phyloP scores from a whole-genome alignment of 2,888 invertebrate species.

The Sinohyriopsis cumingii region DNA sequence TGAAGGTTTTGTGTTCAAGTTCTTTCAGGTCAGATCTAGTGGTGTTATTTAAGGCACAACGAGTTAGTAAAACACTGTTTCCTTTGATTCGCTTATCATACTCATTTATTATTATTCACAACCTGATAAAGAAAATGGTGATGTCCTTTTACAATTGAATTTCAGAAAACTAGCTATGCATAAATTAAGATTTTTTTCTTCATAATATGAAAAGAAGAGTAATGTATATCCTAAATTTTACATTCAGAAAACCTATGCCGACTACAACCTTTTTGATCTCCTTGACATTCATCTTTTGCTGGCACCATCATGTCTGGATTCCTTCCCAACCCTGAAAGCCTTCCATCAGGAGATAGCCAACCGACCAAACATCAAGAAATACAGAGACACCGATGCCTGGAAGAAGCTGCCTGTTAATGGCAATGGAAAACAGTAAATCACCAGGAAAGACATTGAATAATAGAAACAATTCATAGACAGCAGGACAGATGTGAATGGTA shows the following conservation, averaged over 20 bases:
- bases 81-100: too few relatives aligned
- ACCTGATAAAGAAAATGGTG: too few relatives aligned
- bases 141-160: too few relatives aligned
- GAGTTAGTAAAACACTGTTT: too few relatives aligned
- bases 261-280: conserved; percentile 59
- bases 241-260: conserved; percentile 51
- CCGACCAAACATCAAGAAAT: conserved; percentile 41
- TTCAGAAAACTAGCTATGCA: too few relatives aligned
- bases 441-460: not conserved
- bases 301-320: conserved; percentile 47
- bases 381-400: conserved; percentile 45
- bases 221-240: not conserved
- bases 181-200: too few relatives aligned
- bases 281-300: conserved; percentile 47
- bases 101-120: too few relatives aligned
- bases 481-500: conserved; percentile 1
- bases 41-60: not conserved
- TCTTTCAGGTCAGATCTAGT: not conserved
- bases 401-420: conserved; percentile 50
- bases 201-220: too few relatives aligned
- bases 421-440: conserved; percentile 54
- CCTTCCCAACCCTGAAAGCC: conserved; percentile 47
- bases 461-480: not conserved
- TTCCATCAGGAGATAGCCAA: conserved; percentile 39
- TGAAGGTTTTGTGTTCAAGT: too few relatives aligned